Percentiles rank a stretch among this genome's conserved stretches.
These are phyloP conservation scores for Parasteatoda tepidariorum DNA, from an alignment of 1,140 invertebrate genomes.

Conservation along the genomic window DNA sequence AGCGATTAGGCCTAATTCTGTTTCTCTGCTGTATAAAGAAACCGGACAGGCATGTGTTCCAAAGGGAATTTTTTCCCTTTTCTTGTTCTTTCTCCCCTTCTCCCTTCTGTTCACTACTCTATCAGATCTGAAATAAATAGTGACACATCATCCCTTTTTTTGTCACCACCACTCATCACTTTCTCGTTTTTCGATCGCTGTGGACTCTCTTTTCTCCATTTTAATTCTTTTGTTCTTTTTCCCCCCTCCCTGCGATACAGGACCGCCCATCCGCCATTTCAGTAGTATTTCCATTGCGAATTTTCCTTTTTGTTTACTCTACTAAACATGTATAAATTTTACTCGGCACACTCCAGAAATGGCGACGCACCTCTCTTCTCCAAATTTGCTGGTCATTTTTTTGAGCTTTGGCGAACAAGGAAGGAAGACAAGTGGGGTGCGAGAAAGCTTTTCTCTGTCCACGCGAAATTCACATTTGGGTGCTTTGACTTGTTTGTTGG, in stretches of 20 bases:
- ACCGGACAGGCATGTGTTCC: constrained; percentile 57
- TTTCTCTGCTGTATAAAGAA: constrained; percentile 56
- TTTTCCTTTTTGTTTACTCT: constrained; percentile 19
- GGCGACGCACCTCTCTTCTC: neutral
- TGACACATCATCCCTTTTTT: constrained; percentile 56
- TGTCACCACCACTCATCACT: constrained; percentile 52
- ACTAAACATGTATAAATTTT: constrained; percentile 45
- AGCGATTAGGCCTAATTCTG: constrained; percentile 58
- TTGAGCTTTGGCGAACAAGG: constrained; percentile 36
- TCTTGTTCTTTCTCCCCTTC: neutral
- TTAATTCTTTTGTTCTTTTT: constrained; percentile 28
- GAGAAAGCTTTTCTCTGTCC: constrained; percentile 48
- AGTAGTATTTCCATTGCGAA: constrained; percentile 31
- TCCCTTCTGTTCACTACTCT: constrained; percentile 33
- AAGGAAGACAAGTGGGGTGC: neutral
- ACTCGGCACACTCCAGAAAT: neutral
- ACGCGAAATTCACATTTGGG: constrained; percentile 44
- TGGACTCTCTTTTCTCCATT: constrained; percentile 25
- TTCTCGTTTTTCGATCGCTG: constrained; percentile 38
- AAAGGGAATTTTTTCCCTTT: constrained; percentile 8
- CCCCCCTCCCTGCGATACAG: no score
- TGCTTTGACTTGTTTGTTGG: constrained; percentile 13
- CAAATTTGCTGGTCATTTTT: constrained; percentile 55
- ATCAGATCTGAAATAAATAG: constrained; percentile 61
- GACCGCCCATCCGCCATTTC: constrained; percentile 16